Evolutionary conservation across 2,888 invertebrate genomes (phyloP), one percentile per base, ranked within the genome.

Genomic region (Panorpa germanica): DNA sequence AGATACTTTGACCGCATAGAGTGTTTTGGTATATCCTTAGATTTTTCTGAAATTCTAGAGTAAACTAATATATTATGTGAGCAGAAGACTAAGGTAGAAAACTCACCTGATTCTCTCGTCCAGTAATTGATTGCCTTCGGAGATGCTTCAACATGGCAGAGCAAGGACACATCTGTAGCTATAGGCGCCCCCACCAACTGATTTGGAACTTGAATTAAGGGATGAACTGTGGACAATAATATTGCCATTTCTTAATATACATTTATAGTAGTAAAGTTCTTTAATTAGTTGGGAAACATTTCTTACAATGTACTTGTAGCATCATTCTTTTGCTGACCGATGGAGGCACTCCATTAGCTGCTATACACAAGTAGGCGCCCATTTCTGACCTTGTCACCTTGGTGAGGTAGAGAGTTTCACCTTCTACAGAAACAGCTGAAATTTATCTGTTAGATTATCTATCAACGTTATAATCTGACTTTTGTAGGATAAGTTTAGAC

Each of bases 61-160:
- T n/a, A n/a, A n/a, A n/a, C n/a, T n/a, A n/a, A n/a, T n/a, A n/a
- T n/a, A n/a, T n/a, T n/a, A n/a, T n/a, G n/a, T n/a, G n/a, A n/a
- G n/a, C n/a, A n/a, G n/a, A n/a, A n/a, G 11, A 17, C 10, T 34
- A 16, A 35, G 31, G 19, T 33, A 29, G 29, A 32, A 37, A 33
- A 34, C 37, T 39, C 31, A 47, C 49, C 47, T 9, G 41, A 43
- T 24, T 43, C 45, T 27, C 46, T 39, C 19, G 42, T 46, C 50
- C 49, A 49, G 34, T 46, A 49, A 37, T 48, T 49, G 38, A 52
- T 49, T 12, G 50, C 46, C 31, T 47, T 46, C 4, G 50, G 50
- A 5, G 49, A 50, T 1, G 54, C 53, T 38, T 55, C 53, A 13
- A 51, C 51, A 28, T 47, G 44, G 37, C 55, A 55, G 32, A 50